Conservation (phyloP, 2,113 vertebrate genomes). For the Pycnonotus jocosus region DNA sequence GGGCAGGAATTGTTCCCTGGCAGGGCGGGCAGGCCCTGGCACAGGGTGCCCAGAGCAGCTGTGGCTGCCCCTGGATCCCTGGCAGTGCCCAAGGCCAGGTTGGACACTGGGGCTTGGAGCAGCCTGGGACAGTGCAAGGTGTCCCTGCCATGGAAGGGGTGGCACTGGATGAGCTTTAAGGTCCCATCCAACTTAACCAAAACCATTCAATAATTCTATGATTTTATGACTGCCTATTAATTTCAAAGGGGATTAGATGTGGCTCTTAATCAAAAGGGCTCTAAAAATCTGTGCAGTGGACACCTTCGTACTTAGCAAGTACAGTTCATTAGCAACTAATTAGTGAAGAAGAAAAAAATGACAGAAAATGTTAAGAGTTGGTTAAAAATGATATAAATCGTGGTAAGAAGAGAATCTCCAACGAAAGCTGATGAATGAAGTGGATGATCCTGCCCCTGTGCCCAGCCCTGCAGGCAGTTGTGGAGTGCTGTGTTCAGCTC, state of each 20-base stretch:
- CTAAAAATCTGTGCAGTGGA: background rate
- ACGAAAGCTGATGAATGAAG: background rate
- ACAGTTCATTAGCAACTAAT: background rate
- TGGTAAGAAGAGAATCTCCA: background rate
- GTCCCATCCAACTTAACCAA: background rate
- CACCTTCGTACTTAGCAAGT: background rate
- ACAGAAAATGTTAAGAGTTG: background rate
- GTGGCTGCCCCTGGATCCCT: background rate
- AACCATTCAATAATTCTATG: background rate
- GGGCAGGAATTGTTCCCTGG: background rate
- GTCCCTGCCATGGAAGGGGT: background rate
- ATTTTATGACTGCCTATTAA: background rate
- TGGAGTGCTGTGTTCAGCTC: background rate
- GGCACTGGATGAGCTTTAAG: accelerated
- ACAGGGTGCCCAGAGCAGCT: background rate
- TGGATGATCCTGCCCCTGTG: background rate
- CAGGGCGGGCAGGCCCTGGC: background rate
- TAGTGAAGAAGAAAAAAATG: background rate
- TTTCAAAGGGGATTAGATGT: background rate
- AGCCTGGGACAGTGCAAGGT: background rate
- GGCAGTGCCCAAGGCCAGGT: background rate
- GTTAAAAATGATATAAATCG: background rate
- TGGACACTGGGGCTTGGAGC: background rate
- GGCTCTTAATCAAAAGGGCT: background rate
- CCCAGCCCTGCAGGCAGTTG: background rate